phyloP scores from a whole-genome alignment of 2,888 invertebrate species.

The Conchocele bisecta region DNA sequence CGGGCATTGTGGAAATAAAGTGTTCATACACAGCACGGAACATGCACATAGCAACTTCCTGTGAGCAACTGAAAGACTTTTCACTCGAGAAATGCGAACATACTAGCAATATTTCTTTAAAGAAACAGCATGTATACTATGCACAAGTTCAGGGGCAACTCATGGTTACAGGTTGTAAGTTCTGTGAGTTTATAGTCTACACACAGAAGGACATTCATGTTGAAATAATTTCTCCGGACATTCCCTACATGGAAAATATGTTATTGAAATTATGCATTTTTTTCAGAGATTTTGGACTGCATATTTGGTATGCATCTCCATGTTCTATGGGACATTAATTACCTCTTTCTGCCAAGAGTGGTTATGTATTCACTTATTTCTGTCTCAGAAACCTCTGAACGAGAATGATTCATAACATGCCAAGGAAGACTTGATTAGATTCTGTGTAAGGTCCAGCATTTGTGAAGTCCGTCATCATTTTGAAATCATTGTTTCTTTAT shows the following conservation, averaged over 20 bases:
- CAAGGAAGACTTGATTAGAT: no score
- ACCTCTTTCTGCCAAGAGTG: no score
- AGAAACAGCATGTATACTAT: slow-evolving; percentile 34
- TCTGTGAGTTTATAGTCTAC: slow-evolving; percentile 40
- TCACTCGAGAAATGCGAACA: not conserved
- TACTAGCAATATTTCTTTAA: slow-evolving; percentile 1
- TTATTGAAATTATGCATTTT: no score
- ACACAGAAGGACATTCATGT: slow-evolving; percentile 28
- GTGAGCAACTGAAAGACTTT: not conserved
- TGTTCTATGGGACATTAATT: no score
- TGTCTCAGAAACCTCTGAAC: no score
- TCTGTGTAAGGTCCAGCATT: no score
- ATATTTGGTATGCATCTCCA: no score
- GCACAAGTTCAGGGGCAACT: slow-evolving; percentile 43
- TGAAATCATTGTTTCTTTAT: no score
- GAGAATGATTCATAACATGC: no score
- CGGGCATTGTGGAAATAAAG: slow-evolving; percentile 45
- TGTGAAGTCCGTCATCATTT: no score
- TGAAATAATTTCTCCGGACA: slow-evolving; percentile 29
- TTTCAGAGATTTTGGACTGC: no score
- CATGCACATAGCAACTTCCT: slow-evolving; percentile 23
- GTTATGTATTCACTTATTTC: no score
- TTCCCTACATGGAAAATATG: slow-evolving; percentile 18
- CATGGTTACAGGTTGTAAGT: slow-evolving; percentile 21
- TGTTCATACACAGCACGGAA: slow-evolving; percentile 43